Base-by-base conservation (phyloP, 2,113 vertebrate genomes). In the Hemiprocne comata region DNA sequence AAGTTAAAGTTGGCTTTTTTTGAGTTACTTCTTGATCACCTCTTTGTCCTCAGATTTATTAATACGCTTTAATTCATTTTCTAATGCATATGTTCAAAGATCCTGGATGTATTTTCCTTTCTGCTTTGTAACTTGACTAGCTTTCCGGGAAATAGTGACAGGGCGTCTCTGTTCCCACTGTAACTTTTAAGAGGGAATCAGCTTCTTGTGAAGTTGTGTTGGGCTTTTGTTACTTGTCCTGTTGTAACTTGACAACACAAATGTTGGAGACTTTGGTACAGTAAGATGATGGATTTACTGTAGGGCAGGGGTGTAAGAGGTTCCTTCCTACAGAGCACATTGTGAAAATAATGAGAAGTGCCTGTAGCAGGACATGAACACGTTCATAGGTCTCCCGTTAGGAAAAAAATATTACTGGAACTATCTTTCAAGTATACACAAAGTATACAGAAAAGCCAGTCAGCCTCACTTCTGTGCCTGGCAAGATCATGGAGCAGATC, bases 331-430 rank as follows among this genome's bases (percentile, higher is more conserved):
- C 1, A 23, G 33, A 70, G 34, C 26, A 29, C 17, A 11, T 11
- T 25, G 19, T 3, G 16, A 36, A 89, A 91, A 69, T 62, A 20
- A 33, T 18, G 17, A 10, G 7, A 34, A 62, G 13, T 75, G n/a
- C 60, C 28, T 44, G 9, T 31, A 26, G 64, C 46, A 58, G 64
- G 34, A n/a, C 11, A 4, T 0, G 1, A 51, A 26, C 8, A 21
- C 0, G 0, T 40, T 74, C 10, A 12, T 36, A 38, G 17, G 13
- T 44, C 11, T 81, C 11, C 9, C 61, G 0, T 48, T 57, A 55
- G 40, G 60, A 31, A 42, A 79, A 54, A 65, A 51, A 13, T 44
- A 29, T 34, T 58, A 20, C 3, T 0, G 0, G 13, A 65, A 20
- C 38, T 28, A 8, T 34, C n/a, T 62, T 70, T 84, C 9, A 53